A percentile compares a stretch with the other conserved stretches of the same genome.
These are phyloP conservation scores for Trisateles emortualis DNA, from an alignment of 2,888 invertebrate species.

Conservation along the genomic window DNA sequence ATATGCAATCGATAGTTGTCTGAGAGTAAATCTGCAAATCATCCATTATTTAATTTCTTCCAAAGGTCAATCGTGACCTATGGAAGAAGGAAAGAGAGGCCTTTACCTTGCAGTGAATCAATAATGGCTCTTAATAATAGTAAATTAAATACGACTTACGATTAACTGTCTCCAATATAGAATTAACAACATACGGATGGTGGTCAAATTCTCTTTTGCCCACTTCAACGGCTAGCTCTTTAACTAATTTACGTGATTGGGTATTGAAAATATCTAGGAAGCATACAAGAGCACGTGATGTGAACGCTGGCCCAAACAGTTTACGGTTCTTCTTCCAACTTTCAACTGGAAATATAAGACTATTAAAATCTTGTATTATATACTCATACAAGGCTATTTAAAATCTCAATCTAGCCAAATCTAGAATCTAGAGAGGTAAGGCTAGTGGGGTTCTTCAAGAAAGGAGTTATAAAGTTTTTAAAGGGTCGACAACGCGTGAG, in stretches of 20 bases:
- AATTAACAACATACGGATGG: constrained; percentile 27
- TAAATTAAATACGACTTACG: constrained; percentile 40
- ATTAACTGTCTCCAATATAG: constrained; percentile 46
- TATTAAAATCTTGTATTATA: not conserved
- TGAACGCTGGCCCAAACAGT: constrained; percentile 54
- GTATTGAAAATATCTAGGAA: constrained; percentile 46
- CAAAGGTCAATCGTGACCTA: no score
- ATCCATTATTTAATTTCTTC: no score
- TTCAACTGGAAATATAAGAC: constrained; percentile 39
- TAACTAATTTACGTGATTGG: constrained; percentile 40
- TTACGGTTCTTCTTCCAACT: constrained; percentile 59
- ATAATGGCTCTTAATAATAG: not conserved
- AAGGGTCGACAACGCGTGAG: no score
- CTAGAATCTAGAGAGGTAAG: no score
- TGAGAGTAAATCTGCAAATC: no score
- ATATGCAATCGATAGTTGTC: no score
- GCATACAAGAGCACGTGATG: constrained; percentile 43
- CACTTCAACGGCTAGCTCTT: constrained; percentile 27
- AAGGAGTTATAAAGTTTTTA: no score
- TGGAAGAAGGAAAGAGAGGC: no score
- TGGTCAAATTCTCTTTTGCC: constrained; percentile 48
- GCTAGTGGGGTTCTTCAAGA: no score
- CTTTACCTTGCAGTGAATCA: not conserved
- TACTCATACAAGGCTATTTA: no score
- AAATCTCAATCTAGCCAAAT: no score